These are phyloP conservation scores for Drosophila lacicola DNA, from an alignment of 2,888 invertebrate genomes.

Conservation along the genomic window DNA sequence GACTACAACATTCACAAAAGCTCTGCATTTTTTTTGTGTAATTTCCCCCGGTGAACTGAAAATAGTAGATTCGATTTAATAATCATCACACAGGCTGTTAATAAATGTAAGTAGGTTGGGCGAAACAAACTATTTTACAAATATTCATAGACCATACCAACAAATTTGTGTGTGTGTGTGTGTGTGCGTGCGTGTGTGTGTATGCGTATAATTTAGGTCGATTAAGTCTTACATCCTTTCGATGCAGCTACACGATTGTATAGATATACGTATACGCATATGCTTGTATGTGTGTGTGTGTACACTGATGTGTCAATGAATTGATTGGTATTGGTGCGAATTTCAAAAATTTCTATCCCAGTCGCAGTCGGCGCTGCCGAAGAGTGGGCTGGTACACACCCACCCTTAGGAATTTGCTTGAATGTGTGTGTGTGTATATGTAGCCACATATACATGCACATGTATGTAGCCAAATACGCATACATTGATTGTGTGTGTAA, in stretches of 20 bases:
- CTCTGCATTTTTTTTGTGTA: conserved; percentile 5
- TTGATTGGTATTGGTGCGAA: too few relatives aligned
- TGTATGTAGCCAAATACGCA: background rate
- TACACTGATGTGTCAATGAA: background rate
- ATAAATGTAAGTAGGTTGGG: conserved; percentile 18
- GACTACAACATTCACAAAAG: background rate
- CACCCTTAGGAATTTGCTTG: background rate
- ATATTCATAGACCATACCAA: background rate
- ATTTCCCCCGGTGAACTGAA: conserved; percentile 1
- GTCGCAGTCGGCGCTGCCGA: background rate
- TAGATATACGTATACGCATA: background rate
- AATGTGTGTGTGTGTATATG: conserved; percentile 4
- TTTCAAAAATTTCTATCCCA: background rate
- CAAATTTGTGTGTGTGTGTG: background rate
- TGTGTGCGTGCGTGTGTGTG: background rate
- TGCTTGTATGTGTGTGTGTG: background rate
- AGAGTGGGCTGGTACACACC: background rate
- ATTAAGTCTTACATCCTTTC: background rate
- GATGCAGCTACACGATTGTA: background rate
- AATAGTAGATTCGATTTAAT: background rate
- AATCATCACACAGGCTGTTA: background rate
- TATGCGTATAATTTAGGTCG: conserved; percentile 3
- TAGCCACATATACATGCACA: background rate
- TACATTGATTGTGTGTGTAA: background rate
- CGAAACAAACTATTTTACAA: background rate